Conservation (phyloP, 2,888 invertebrate species). For the Eilema griseolum region DNA sequence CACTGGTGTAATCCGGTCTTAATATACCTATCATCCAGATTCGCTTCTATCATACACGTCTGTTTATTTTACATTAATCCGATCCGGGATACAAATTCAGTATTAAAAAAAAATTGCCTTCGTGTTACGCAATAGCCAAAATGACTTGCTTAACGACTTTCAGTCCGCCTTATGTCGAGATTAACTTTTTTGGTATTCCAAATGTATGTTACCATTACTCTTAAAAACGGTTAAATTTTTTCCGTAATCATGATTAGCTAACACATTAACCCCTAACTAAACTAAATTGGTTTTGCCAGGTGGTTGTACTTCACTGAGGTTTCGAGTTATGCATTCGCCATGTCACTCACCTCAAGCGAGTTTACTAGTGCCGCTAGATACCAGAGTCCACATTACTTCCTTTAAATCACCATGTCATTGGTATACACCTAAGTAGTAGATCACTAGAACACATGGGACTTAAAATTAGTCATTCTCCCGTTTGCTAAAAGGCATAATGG, state of each 20-base stretch:
- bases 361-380: background rate
- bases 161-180: background rate
- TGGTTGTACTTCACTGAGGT: background rate
- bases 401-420: background rate
- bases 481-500: too few relatives aligned
- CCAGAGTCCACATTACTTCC: background rate
- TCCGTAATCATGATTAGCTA: background rate
- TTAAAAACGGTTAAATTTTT: background rate
- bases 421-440: too few relatives aligned
- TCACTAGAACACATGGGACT: too few relatives aligned
- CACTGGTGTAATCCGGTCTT: background rate
- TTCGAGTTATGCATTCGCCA: background rate
- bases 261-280: background rate
- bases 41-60: too few relatives aligned
- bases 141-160: constrained; percentile 4
- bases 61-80: too few relatives aligned
- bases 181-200: constrained; percentile 1
- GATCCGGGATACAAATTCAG: background rate
- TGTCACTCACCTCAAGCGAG: background rate
- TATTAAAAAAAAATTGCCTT: background rate
- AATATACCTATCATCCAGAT: background rate
- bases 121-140: background rate
- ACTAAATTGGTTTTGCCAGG: background rate
- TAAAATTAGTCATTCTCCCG: too few relatives aligned
- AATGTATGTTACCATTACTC: constrained; percentile 4